phyloP scores from a whole-genome alignment of 2,113 vertebrate species.

The Pseudopipra pipra region DNA sequence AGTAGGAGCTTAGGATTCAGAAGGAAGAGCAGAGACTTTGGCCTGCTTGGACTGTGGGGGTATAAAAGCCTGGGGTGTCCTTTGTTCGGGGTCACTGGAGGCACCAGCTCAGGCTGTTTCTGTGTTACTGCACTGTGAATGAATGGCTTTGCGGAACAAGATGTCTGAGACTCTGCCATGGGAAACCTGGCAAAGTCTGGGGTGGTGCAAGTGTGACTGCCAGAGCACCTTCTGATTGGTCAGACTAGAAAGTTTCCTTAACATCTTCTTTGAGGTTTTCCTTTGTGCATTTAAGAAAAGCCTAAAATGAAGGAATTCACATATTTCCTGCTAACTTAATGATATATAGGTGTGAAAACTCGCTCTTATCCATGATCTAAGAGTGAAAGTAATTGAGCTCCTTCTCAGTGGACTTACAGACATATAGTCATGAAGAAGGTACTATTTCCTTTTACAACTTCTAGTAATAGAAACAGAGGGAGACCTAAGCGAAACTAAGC shows the following conservation, averaged over 20 bases:
- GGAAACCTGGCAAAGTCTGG: background rate
- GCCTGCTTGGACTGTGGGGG: background rate
- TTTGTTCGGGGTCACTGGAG: background rate
- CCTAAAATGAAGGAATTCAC: background rate
- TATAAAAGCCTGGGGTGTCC: background rate
- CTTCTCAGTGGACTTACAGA: background rate
- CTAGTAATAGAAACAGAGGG: background rate
- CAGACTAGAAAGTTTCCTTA: background rate
- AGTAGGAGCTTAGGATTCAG: background rate
- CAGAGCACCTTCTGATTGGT: background rate
- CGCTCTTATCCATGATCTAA: background rate
- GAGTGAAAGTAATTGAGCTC: background rate
- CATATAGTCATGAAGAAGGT: background rate
- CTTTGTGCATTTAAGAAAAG: background rate
- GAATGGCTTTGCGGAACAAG: background rate
- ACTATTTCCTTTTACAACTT: background rate
- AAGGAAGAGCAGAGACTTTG: background rate
- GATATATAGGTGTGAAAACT: background rate
- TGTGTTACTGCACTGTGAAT: background rate
- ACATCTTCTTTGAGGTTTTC: background rate
- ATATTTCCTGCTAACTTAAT: background rate
- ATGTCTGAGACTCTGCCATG: background rate
- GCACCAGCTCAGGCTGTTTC: background rate
- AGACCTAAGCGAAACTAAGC: background rate
- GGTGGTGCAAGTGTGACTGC: background rate